These are phyloP conservation scores for Drosophila albomicans DNA, from an alignment of 1,140 invertebrate species.

Conservation along the genomic window DNA sequence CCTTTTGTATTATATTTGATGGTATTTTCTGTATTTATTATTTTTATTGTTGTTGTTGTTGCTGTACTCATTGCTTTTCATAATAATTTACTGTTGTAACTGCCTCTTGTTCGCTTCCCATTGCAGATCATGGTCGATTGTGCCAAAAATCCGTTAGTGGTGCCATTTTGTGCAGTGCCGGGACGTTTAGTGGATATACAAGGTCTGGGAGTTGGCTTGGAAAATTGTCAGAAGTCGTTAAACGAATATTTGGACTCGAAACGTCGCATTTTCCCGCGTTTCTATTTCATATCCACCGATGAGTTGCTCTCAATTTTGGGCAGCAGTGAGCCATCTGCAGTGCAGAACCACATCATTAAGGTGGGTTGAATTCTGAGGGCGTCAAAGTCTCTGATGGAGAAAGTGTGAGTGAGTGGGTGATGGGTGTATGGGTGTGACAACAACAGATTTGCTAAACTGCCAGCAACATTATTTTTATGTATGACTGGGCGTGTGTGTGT, in stretches of 20 bases:
- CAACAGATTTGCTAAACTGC: constrained; percentile 80
- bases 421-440: constrained; percentile 57
- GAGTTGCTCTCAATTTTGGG: constrained; percentile 96
- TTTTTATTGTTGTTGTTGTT: not conserved
- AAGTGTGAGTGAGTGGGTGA: constrained; percentile 10
- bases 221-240: constrained; percentile 95
- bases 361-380: constrained; percentile 84
- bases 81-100: constrained; percentile 76
- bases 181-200: constrained; percentile 92
- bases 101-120: constrained; percentile 50
- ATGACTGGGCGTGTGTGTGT: constrained; percentile 43
- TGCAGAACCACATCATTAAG: constrained; percentile 97
- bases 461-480: constrained; percentile 81
- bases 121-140: constrained; percentile 93
- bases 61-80: constrained; percentile 69
- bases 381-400: constrained; percentile 4
- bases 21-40: constrained; percentile 17
- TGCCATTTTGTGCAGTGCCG: constrained; percentile 90
- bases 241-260: constrained; percentile 96
- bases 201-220: constrained; percentile 90
- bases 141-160: constrained; percentile 90
- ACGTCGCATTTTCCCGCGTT: constrained; percentile 93
- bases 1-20: constrained; percentile 44
- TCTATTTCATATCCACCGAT: constrained; percentile 97
- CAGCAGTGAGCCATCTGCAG: constrained; percentile 90